phyloP scores from a whole-genome alignment of 2,113 vertebrate genomes.

The Pyxicephalus adspersus region DNA sequence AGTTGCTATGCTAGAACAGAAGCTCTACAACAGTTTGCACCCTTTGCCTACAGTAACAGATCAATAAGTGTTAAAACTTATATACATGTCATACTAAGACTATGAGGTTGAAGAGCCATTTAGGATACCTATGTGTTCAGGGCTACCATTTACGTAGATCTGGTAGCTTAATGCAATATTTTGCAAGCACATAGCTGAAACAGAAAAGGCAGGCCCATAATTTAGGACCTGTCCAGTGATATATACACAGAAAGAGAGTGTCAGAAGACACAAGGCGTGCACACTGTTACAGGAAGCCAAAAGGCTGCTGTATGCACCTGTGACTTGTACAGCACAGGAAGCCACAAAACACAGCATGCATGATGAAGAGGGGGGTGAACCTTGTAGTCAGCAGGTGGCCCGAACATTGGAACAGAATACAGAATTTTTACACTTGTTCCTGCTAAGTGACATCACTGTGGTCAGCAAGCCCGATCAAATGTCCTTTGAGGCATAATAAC shows the following conservation, averaged over 20 bases:
- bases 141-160: no score
- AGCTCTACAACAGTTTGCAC: no score
- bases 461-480: background rate
- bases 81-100: no score
- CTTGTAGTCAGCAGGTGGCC: slow-evolving; percentile 23
- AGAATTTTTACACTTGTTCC: background rate
- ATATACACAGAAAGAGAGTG: background rate
- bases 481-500: background rate
- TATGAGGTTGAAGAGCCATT: no score
- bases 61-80: no score
- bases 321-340: slow-evolving; percentile 46
- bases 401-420: background rate
- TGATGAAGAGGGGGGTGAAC: background rate
- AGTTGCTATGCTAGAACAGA: no score
- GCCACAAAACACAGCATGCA: slow-evolving; percentile 28
- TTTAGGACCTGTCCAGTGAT: background rate
- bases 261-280: background rate
- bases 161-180: no score
- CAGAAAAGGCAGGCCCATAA: background rate
- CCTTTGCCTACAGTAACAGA: no score
- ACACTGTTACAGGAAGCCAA: slow-evolving; percentile 44
- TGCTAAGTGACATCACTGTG: background rate
- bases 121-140: no score
- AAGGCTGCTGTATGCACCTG: slow-evolving; percentile 47
- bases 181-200: no score